Percentiles rank a stretch among this genome's conserved stretches.
phyloP scores from a whole-genome alignment of 2,113 vertebrate species.

The Galemys pyrenaicus region DNA sequence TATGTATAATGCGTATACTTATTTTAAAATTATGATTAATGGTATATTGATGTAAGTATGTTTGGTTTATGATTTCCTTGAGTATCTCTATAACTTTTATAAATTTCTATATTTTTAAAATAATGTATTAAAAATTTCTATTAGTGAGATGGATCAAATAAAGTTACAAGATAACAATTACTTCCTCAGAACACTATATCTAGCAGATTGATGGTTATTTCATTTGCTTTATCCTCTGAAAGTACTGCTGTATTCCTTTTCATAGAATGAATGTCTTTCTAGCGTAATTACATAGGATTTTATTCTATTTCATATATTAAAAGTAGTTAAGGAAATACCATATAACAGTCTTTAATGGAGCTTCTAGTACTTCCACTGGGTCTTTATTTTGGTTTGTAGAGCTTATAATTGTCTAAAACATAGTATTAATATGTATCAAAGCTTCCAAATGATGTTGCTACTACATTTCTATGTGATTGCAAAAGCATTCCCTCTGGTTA shows the following conservation, averaged over 20 bases:
- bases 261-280: background rate
- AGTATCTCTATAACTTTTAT: background rate
- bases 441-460: slow-evolving; percentile 49
- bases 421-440: slow-evolving; percentile 63
- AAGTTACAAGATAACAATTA: background rate
- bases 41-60: background rate
- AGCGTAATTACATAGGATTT: background rate
- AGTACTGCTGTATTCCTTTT: background rate
- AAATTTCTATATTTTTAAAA: background rate
- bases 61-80: background rate
- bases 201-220: background rate
- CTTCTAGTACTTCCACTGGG: background rate
- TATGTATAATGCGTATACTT: no score
- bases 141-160: background rate
- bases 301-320: background rate
- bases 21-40: no score
- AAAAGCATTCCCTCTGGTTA: slow-evolving; percentile 54
- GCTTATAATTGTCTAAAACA: slow-evolving; percentile 54
- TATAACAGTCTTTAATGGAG: background rate
- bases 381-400: slow-evolving; percentile 64
- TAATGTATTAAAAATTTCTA: background rate
- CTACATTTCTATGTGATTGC: slow-evolving; percentile 8
- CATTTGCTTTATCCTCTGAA: background rate
- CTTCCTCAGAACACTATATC: background rate
- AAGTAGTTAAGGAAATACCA: background rate